phyloP scores from a whole-genome alignment of 2,797 vertebrate genomes.

The Anniella stebbinsi region DNA sequence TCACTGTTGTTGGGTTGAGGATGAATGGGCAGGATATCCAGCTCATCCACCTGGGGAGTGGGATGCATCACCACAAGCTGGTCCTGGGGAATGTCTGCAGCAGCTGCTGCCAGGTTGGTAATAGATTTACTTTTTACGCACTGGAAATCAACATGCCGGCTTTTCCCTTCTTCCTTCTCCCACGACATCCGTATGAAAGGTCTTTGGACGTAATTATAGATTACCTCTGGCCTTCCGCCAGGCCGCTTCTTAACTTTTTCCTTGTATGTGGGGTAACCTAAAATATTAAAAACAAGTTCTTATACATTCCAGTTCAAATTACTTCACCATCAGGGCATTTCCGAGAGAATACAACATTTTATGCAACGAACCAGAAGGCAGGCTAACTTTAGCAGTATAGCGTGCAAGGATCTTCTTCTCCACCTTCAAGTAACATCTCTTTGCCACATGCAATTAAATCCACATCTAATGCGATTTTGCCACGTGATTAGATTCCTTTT shows the following conservation, averaged over 20 bases:
- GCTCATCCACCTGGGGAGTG: slow-evolving; percentile 94
- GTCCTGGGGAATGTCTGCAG: slow-evolving; percentile 96
- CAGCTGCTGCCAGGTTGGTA: slow-evolving; percentile 93
- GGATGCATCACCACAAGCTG: slow-evolving; percentile 95
- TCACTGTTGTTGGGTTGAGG: slow-evolving; percentile 87
- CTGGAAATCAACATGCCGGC: slow-evolving; percentile 96
- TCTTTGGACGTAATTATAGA: slow-evolving; percentile 98
- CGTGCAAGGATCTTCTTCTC: background rate
- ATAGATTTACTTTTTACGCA: slow-evolving; percentile 98
- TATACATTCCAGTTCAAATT: accelerated
- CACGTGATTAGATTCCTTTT: background rate
- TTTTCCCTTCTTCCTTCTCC: slow-evolving; percentile 98
- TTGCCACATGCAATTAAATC: background rate
- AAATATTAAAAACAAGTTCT: background rate
- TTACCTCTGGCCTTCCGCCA: slow-evolving; percentile 94
- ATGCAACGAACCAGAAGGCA: accelerated
- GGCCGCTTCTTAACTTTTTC: slow-evolving; percentile 98
- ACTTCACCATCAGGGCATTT: background rate
- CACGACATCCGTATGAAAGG: slow-evolving; percentile 99
- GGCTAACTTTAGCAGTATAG: background rate
- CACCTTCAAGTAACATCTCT: background rate
- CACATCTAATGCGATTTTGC: background rate
- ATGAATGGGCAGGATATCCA: slow-evolving; percentile 93
- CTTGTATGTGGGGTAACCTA: slow-evolving; percentile 97
- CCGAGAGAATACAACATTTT: background rate